Conservation (phyloP, 2,888 invertebrate genomes). For the Napeogenes sylphis region DNA sequence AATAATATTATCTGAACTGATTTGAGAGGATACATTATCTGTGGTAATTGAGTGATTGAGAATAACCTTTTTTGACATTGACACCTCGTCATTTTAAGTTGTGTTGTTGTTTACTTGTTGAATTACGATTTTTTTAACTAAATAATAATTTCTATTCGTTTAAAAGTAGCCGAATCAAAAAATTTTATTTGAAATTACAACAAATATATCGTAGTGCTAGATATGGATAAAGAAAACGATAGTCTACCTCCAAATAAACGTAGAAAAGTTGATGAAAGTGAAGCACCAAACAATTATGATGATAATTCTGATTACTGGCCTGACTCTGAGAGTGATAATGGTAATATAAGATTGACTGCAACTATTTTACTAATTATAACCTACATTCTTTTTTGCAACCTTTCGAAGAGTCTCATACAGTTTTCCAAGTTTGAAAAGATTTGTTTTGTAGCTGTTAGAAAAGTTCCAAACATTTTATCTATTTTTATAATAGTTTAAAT, state of each 20-base stretch:
- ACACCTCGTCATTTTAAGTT: constrained; percentile 5
- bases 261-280: constrained; percentile 51
- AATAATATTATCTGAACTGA: constrained; percentile 6
- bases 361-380: constrained; percentile 14
- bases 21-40: constrained; percentile 3
- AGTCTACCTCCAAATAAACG: constrained; percentile 51
- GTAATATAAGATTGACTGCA: constrained; percentile 35
- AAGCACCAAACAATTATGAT: constrained; percentile 46
- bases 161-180: neutral
- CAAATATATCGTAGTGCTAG: no score
- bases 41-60: constrained; percentile 3
- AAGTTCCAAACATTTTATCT: neutral
- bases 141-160: neutral
- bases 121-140: neutral
- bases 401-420: no score
- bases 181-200: no score
- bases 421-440: no score
- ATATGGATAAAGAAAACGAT: constrained; percentile 66
- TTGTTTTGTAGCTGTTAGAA: neutral
- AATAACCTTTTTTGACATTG: constrained; percentile 5
- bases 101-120: constrained; percentile 14
- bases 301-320: constrained; percentile 67
- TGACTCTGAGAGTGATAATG: constrained; percentile 57
- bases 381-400: neutral
- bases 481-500: no score